Conservation (phyloP, 2,797 vertebrate genomes). For the Synaphobranchus kaupii region DNA sequence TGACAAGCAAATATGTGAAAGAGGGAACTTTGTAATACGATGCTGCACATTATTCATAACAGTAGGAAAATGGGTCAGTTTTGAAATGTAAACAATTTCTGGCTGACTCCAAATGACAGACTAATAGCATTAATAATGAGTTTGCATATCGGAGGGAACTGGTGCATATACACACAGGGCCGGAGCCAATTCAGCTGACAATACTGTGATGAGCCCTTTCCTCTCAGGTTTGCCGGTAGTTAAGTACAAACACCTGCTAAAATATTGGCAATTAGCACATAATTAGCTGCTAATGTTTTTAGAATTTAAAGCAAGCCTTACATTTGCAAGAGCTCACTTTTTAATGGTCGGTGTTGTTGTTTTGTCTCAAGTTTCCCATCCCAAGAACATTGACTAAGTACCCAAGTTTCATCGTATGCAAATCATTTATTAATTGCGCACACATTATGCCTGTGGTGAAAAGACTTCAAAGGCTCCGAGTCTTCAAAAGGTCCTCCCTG, state of each 20-base stretch:
- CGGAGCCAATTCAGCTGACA: constrained; percentile 75
- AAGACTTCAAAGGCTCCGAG: constrained; percentile 72
- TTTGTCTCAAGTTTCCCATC: constrained; percentile 79
- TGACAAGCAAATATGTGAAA: not conserved
- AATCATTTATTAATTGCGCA: constrained; percentile 89
- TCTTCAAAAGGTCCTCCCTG: constrained; percentile 42
- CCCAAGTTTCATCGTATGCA: constrained; percentile 78
- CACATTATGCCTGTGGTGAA: constrained; percentile 74
- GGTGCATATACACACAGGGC: constrained; percentile 65
- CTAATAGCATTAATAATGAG: constrained; percentile 42
- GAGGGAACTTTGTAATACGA: constrained; percentile 3
- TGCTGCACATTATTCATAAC: constrained; percentile 25
- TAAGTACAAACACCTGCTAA: constrained; percentile 88
- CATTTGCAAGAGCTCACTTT: constrained; percentile 87
- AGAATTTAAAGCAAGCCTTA: constrained; percentile 86
- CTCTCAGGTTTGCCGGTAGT: constrained; percentile 80
- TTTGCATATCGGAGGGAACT: constrained; percentile 32
- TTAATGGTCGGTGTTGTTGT: constrained; percentile 71
- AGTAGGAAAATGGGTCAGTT: constrained; percentile 32
- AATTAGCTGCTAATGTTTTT: constrained; percentile 89
- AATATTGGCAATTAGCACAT: constrained; percentile 87
- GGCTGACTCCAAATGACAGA: constrained; percentile 38
- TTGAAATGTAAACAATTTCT: constrained; percentile 39
- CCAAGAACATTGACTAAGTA: constrained; percentile 84
- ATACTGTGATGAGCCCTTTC: constrained; percentile 74